Evolutionary conservation across 2,113 vertebrate genomes (phyloP).

Genomic region (Cyrtonyx montezumae): DNA sequence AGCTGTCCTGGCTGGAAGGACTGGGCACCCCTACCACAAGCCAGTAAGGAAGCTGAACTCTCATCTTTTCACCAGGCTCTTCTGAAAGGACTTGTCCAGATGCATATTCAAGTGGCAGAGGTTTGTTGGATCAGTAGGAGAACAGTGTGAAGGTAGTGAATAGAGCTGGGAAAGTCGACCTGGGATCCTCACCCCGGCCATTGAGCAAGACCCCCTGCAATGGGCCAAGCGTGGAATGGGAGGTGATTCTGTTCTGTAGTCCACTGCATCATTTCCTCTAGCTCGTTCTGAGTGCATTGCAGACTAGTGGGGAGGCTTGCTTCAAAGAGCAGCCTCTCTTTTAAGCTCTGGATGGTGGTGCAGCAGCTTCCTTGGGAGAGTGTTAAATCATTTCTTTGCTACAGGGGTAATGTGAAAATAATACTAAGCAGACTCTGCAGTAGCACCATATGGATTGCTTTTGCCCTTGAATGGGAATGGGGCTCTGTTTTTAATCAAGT

Average conservation of each 20-base stretch:
- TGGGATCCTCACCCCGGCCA: background rate
- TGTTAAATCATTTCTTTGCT: constrained; percentile 43
- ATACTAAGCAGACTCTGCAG: constrained; percentile 57
- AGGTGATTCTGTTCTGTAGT: background rate
- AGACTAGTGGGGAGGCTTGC: background rate
- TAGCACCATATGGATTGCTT: constrained; percentile 32
- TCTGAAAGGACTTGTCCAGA: background rate
- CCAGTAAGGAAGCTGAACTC: background rate
- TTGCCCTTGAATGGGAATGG: constrained; percentile 39
- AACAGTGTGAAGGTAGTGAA: background rate
- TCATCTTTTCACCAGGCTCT: background rate
- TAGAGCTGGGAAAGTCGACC: background rate
- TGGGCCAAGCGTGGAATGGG: background rate
- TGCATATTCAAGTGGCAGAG: background rate
- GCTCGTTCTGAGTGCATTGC: background rate
- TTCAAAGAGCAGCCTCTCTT: background rate
- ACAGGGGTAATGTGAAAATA: constrained; percentile 17
- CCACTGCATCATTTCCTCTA: accelerated
- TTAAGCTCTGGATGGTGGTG: background rate
- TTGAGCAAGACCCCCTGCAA: background rate
- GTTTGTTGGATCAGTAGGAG: background rate
- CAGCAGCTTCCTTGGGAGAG: constrained; percentile 21
- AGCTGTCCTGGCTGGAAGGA: background rate
- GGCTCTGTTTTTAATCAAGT: constrained; percentile 47
- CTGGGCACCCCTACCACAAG: background rate